Evolutionary conservation across 2,888 invertebrate species (phyloP).

Genomic region (Mythimna pallens): DNA sequence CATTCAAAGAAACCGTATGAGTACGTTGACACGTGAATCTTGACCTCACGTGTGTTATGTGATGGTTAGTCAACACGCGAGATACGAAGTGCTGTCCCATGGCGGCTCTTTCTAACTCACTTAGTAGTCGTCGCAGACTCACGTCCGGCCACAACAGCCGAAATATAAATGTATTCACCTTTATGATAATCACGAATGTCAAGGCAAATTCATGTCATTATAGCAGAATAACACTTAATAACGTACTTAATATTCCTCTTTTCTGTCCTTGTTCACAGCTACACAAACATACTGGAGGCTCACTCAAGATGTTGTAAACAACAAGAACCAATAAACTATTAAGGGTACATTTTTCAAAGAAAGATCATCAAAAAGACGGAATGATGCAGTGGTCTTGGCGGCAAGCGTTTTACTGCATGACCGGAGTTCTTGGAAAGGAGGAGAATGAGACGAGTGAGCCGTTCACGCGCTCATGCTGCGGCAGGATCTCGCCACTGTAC

Average conservation of each 20-base stretch:
- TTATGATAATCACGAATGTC: constrained; percentile 37
- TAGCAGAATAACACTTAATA: constrained; percentile 27
- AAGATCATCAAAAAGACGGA: constrained; percentile 48
- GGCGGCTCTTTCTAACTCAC: constrained; percentile 4
- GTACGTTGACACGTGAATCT: constrained; percentile 8
- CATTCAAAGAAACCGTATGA: constrained; percentile 5
- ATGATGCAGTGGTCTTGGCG: constrained; percentile 76
- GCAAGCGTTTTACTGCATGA: constrained; percentile 76
- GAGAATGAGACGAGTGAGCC: constrained; percentile 75
- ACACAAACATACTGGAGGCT: constrained; percentile 46
- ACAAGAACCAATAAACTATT: constrained; percentile 4
- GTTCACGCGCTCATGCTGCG: constrained; percentile 78
- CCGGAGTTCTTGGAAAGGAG: constrained; percentile 73
- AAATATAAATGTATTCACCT: constrained; percentile 30
- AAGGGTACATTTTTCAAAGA: constrained; percentile 18
- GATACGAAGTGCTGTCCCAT: neutral
- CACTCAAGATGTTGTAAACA: constrained; percentile 58
- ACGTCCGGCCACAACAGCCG: constrained; percentile 1
- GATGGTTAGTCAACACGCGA: constrained; percentile 9
- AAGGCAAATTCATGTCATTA: constrained; percentile 21
- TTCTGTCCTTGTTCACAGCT: constrained; percentile 62
- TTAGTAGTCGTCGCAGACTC: neutral
- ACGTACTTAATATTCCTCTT: constrained; percentile 34
- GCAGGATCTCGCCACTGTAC: constrained; percentile 78
- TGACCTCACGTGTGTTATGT: constrained; percentile 10